phyloP scores from a whole-genome alignment of 2,113 vertebrate species.

The Embiotoca jacksoni region DNA sequence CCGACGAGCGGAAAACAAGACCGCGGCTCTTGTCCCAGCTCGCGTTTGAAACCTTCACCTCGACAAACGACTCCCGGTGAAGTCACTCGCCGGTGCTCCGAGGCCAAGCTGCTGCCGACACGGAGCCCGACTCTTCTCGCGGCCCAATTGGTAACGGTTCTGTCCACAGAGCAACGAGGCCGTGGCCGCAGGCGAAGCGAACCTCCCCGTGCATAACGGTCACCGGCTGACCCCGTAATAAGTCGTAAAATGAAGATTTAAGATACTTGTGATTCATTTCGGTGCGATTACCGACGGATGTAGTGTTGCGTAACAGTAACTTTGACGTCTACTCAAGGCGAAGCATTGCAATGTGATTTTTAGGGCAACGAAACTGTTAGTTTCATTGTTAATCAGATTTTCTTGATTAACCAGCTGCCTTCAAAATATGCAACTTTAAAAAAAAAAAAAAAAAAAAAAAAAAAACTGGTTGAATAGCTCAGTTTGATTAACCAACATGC shows the following conservation, averaged over 20 bases:
- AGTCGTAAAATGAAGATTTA: not conserved
- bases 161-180: not conserved
- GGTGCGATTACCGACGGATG: not conserved
- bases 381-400: no score
- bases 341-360: not conserved
- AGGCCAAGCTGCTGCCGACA: not conserved
- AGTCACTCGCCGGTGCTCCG: not conserved
- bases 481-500: no score
- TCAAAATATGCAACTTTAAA: no score
- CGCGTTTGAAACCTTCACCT: not conserved
- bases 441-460: no score
- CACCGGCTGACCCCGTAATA: not conserved
- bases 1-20: conserved; percentile 10
- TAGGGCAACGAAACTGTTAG: not conserved
- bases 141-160: not conserved
- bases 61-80: not conserved
- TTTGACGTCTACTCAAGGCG: not conserved
- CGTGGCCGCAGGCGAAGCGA: not conserved
- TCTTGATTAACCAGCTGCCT: no score
- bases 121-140: not conserved
- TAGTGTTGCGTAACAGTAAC: not conserved
- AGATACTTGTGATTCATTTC: not conserved
- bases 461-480: no score
- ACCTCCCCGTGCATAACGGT: not conserved
- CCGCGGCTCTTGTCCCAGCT: not conserved